A percentile compares a stretch with the other conserved stretches of the same genome.
Evolutionary conservation across 1,140 invertebrate species (phyloP).

Genomic region (Thalassaphorura encarpata): DNA sequence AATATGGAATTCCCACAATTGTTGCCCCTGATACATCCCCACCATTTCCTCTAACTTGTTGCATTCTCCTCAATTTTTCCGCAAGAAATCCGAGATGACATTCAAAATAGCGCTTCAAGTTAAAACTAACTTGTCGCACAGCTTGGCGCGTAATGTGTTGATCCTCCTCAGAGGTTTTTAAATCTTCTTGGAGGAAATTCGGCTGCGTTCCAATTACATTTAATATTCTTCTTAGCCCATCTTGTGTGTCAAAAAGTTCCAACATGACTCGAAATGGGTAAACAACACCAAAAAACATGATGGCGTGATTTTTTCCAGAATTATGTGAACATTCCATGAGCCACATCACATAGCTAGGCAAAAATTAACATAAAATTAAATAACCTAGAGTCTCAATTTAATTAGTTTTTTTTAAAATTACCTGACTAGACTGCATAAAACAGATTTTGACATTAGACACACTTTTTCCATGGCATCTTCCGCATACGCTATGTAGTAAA

Average conservation of each 20-base stretch:
- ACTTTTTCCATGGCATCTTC: constrained; percentile 96
- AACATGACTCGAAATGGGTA: constrained; percentile 86
- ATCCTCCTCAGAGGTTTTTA: constrained; percentile 74
- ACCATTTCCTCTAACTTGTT: not conserved
- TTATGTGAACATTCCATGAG: constrained; percentile 90
- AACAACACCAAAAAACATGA: constrained; percentile 91
- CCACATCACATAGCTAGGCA: constrained; percentile 72
- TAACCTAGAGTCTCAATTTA: constrained; percentile 7
- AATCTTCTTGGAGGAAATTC: constrained; percentile 35
- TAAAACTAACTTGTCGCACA: constrained; percentile 81
- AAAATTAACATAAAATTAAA: constrained; percentile 28
- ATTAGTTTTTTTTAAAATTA: constrained; percentile 6
- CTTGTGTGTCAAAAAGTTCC: constrained; percentile 83
- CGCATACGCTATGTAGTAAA: constrained; percentile 89
- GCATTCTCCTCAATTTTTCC: constrained; percentile 52
- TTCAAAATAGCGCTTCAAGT: constrained; percentile 84
- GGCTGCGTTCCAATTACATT: constrained; percentile 60
- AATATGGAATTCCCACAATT: too few relatives aligned
- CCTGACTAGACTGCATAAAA: constrained; percentile 14
- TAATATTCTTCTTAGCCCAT: constrained; percentile 82
- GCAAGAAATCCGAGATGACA: constrained; percentile 76
- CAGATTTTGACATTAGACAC: constrained; percentile 61
- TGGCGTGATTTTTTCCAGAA: constrained; percentile 87
- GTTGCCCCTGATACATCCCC: too few relatives aligned
- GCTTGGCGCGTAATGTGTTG: constrained; percentile 88